These are phyloP conservation scores for Triplophysa rosa DNA, from an alignment of 2,113 vertebrate genomes.

Conservation along the genomic window DNA sequence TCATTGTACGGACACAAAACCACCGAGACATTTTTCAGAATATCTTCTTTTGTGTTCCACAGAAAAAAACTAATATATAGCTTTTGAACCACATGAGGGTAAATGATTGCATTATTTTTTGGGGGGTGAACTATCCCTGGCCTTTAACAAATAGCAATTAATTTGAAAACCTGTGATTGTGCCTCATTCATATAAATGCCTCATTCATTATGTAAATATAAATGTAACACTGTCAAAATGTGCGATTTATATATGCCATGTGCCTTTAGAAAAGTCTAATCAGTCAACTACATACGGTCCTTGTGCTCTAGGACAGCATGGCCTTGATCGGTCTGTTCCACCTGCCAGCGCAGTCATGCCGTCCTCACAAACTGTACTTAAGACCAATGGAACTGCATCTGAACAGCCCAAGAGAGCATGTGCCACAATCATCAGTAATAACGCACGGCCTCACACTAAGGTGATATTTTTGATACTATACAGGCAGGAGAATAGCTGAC, in stretches of 20 bases:
- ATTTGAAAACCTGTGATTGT: no score
- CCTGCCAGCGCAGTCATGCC: conserved; percentile 54
- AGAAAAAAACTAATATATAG: no score
- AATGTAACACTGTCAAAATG: no score
- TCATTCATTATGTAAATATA: no score
- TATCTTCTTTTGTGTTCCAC: no score
- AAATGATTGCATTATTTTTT: no score
- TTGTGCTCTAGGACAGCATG: conserved; percentile 39
- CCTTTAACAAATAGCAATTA: no score
- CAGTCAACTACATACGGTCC: neutral
- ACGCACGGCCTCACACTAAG: conserved; percentile 13
- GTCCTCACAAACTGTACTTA: conserved; percentile 31
- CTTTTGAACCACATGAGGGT: no score
- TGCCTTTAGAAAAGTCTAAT: neutral
- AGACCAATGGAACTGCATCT: conserved; percentile 18
- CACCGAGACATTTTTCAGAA: no score
- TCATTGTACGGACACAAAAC: no score
- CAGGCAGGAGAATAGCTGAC: conserved; percentile 1
- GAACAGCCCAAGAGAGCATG: neutral
- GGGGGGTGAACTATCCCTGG: no score
- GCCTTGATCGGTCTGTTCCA: conserved; percentile 48
- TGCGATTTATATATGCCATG: neutral
- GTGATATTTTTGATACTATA: conserved; percentile 30
- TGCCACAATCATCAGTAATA: neutral
- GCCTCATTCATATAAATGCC: no score